Conservation (phyloP, 2,888 invertebrate genomes). For the Pollenia amentaria region DNA sequence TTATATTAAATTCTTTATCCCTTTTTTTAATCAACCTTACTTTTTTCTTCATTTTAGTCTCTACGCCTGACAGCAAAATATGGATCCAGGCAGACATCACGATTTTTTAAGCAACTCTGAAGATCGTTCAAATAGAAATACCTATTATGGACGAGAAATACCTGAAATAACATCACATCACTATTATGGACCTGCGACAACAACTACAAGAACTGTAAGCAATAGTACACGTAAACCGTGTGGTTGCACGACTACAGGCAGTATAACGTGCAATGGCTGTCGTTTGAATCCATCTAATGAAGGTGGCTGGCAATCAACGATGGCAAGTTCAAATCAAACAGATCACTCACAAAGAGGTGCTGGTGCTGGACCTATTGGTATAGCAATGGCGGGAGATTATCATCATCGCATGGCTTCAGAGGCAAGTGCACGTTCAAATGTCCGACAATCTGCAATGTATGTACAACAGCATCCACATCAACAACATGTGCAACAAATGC, state of each 20-base stretch:
- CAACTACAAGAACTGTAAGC: constrained; percentile 41
- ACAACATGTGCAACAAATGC: constrained; percentile 45
- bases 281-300: constrained; percentile 70
- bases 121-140: constrained; percentile 68
- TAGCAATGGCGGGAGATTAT: constrained; percentile 55
- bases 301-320: constrained; percentile 62
- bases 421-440: constrained; percentile 38
- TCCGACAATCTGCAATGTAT: constrained; percentile 73
- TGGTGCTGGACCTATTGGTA: constrained; percentile 12
- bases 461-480: constrained; percentile 68
- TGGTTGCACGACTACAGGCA: constrained; percentile 75
- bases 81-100: constrained; percentile 81
- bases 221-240: constrained; percentile 71
- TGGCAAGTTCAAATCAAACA: constrained; percentile 51
- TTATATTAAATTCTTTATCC: background rate
- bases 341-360: constrained; percentile 54
- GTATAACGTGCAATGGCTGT: constrained; percentile 75
- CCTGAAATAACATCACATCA: constrained; percentile 70
- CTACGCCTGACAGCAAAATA: constrained; percentile 73
- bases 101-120: constrained; percentile 76
- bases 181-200: constrained; percentile 65
- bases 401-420: constrained; percentile 61
- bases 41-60: constrained; percentile 14
- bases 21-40: background rate
- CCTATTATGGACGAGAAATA: constrained; percentile 74